phyloP scores from a whole-genome alignment of 2,113 vertebrate species.

The Muscicapa adusta region DNA sequence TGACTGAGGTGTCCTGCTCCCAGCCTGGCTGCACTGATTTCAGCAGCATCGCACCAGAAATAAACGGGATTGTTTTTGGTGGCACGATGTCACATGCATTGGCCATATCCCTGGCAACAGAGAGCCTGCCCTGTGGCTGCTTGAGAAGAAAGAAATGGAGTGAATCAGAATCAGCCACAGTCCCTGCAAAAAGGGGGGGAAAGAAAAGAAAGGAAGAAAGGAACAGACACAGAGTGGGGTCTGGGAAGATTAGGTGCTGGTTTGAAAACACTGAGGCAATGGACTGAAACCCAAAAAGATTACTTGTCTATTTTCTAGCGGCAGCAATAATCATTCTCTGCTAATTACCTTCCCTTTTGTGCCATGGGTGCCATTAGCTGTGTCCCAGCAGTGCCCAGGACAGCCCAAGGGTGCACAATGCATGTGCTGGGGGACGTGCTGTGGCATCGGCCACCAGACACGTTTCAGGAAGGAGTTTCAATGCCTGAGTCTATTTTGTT shows the following conservation, averaged over 20 bases:
- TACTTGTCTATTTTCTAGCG: slow-evolving; percentile 4
- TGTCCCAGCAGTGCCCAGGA: neutral
- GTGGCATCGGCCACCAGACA: neutral
- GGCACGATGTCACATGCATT: slow-evolving; percentile 26
- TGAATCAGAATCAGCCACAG: slow-evolving; percentile 29
- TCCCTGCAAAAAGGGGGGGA: neutral
- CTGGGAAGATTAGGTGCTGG: slow-evolving; percentile 36
- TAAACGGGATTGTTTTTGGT: slow-evolving; percentile 1
- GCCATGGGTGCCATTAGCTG: neutral
- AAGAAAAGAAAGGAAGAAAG: slow-evolving; percentile 29
- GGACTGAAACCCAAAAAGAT: slow-evolving; percentile 18
- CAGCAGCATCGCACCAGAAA: neutral
- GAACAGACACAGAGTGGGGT: neutral
- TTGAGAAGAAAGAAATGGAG: neutral
- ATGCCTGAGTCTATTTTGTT: neutral
- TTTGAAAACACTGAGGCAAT: slow-evolving; percentile 9
- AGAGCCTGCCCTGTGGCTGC: neutral
- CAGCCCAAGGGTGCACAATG: neutral
- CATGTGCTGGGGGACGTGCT: neutral
- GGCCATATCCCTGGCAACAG: slow-evolving; percentile 55
- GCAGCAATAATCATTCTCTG: slow-evolving; percentile 11
- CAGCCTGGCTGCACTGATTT: neutral
- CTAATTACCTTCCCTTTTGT: slow-evolving; percentile 17
- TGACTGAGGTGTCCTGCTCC: neutral
- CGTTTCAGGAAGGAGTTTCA: neutral